Conservation (phyloP, 2,888 invertebrate species). For the Drosophila leonis region DNA sequence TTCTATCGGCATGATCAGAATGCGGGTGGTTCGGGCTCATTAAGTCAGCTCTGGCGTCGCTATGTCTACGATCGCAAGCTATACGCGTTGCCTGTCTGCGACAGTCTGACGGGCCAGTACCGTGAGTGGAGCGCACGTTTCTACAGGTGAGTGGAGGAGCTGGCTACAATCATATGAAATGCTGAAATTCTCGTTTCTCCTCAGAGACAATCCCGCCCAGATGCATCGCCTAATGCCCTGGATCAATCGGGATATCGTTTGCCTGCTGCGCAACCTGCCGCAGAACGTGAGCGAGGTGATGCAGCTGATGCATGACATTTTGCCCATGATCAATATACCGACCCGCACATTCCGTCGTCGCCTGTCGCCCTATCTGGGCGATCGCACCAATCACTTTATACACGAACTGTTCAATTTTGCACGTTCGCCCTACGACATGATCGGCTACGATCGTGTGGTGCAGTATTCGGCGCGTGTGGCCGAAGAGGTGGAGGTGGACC, state of each 20-base stretch:
- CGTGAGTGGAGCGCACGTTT: constrained; percentile 91
- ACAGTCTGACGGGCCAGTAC: constrained; percentile 89
- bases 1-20: constrained; percentile 81
- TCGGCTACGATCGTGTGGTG: constrained; percentile 91
- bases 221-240: constrained; percentile 94
- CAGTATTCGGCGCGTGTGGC: constrained; percentile 87
- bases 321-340: constrained; percentile 88
- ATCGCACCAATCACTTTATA: constrained; percentile 93
- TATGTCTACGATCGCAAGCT: constrained; percentile 91
- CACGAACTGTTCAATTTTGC: constrained; percentile 96
- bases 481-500: constrained; percentile 82
- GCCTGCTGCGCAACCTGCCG: constrained; percentile 87
- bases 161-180: too few relatives aligned
- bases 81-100: constrained; percentile 90
- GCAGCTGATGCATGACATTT: constrained; percentile 89
- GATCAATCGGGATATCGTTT: constrained; percentile 93
- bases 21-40: constrained; percentile 64
- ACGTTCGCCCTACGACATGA: constrained; percentile 93
- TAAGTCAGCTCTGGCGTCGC: constrained; percentile 86
- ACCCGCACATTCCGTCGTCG: constrained; percentile 89
- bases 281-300: constrained; percentile 89
- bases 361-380: constrained; percentile 89
- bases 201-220: constrained; percentile 92
- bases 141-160: constrained; percentile 87
- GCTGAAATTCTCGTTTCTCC: neutral